Conservation (phyloP, 2,797 vertebrate species). For the Macrochelys suwanniensis region DNA sequence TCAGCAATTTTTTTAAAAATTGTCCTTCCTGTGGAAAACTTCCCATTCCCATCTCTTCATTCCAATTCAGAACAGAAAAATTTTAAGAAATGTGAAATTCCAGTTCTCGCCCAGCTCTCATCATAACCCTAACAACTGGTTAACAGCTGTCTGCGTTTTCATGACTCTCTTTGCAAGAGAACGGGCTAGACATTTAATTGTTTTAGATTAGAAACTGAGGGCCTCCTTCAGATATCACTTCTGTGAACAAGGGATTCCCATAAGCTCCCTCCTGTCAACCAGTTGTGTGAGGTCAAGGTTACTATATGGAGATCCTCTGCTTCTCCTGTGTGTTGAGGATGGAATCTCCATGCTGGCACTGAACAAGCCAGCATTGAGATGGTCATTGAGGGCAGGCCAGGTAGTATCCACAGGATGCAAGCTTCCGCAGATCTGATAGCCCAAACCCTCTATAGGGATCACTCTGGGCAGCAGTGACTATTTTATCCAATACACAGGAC, state of each 20-base stretch:
- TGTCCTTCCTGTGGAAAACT: no score
- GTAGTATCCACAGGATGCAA: background rate
- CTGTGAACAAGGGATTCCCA: background rate
- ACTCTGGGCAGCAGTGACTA: background rate
- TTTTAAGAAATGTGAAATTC: no score
- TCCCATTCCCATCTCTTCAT: no score
- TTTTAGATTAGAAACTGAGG: background rate
- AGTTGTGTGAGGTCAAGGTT: background rate
- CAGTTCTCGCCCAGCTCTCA: no score
- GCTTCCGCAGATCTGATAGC: background rate
- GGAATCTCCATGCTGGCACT: background rate
- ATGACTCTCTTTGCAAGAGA: background rate
- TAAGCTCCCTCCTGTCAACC: background rate
- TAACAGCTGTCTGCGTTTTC: no score
- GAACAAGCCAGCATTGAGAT: background rate
- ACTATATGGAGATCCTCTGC: background rate
- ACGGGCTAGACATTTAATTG: background rate
- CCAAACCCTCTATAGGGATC: background rate
- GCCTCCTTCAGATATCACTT: background rate
- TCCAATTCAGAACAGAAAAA: no score
- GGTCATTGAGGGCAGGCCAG: rapidly evolving
- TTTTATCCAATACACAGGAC: background rate
- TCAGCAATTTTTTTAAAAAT: no score
- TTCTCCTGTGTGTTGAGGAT: background rate
- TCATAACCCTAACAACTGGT: no score